Percentiles rank a stretch among this genome's conserved stretches.
These are phyloP conservation scores for Mesembrinibis cayennensis DNA, from an alignment of 2,113 vertebrate genomes.

Conservation along the genomic window DNA sequence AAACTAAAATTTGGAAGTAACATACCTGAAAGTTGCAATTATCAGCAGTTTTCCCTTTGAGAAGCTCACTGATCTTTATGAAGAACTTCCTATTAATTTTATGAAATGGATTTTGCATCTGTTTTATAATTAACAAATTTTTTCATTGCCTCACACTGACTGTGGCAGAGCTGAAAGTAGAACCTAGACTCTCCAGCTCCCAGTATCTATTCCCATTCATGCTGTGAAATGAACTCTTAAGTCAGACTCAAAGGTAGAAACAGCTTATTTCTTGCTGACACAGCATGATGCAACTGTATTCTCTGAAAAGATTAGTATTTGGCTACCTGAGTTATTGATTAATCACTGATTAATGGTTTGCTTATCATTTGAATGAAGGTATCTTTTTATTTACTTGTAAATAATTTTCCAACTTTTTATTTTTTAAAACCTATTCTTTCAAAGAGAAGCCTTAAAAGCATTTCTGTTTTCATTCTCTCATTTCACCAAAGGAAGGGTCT, in stretches of 20 bases:
- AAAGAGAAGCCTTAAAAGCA: not conserved
- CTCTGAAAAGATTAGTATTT: not conserved
- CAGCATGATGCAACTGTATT: not conserved
- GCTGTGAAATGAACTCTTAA: not conserved
- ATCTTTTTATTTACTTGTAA: not conserved
- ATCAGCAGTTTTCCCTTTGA: not conserved
- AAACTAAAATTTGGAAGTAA: not conserved
- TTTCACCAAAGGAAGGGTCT: not conserved
- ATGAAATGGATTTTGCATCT: not conserved
- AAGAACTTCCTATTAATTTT: not conserved
- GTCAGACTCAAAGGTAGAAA: not conserved
- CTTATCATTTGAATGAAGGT: constrained; percentile 8
- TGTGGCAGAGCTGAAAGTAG: not conserved
- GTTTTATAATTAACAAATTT: not conserved
- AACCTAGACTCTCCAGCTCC: not conserved
- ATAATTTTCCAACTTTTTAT: not conserved
- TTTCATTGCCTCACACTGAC: not conserved
- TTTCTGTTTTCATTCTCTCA: not conserved
- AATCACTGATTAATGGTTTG: constrained; percentile 1
- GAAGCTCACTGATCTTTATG: not conserved
- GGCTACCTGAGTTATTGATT: not conserved
- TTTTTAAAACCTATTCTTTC: not conserved
- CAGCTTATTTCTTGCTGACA: not conserved
- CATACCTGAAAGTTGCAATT: not conserved
- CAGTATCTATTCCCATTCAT: not conserved